Evolutionary conservation across 2,797 vertebrate species (phyloP).

Genomic region (Gorsachius magnificus): DNA sequence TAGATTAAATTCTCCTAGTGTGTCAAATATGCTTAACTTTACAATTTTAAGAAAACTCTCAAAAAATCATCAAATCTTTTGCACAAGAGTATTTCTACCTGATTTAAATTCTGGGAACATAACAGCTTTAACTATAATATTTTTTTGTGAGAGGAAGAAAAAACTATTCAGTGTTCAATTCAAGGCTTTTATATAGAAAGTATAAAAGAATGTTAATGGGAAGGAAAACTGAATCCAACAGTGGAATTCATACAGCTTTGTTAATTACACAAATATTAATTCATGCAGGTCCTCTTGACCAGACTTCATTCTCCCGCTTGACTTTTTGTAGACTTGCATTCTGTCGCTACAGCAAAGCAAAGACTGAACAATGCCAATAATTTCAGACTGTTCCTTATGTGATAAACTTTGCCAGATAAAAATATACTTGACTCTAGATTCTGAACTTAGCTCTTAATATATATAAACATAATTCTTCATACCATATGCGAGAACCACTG

Average conservation of each 20-base stretch:
- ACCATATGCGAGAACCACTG: background rate
- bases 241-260: background rate
- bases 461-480: background rate
- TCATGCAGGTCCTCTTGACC: background rate
- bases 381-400: background rate
- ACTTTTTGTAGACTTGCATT: background rate
- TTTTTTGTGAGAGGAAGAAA: background rate
- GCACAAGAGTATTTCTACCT: background rate
- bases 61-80: conserved; percentile 13
- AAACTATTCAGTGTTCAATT: background rate
- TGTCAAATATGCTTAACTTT: conserved; percentile 47
- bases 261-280: conserved; percentile 33
- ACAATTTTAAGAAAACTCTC: background rate
- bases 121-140: background rate
- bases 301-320: background rate
- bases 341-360: background rate
- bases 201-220: conserved; percentile 12
- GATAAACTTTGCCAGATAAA: background rate
- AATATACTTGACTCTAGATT: background rate
- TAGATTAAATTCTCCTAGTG: conserved; percentile 27
- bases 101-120: background rate
- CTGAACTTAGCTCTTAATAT: background rate
- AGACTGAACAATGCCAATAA: background rate
- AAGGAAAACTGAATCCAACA: background rate
- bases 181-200: background rate